phyloP scores from a whole-genome alignment of 2,797 vertebrate genomes.

The Hephaestus fuliginosus region DNA sequence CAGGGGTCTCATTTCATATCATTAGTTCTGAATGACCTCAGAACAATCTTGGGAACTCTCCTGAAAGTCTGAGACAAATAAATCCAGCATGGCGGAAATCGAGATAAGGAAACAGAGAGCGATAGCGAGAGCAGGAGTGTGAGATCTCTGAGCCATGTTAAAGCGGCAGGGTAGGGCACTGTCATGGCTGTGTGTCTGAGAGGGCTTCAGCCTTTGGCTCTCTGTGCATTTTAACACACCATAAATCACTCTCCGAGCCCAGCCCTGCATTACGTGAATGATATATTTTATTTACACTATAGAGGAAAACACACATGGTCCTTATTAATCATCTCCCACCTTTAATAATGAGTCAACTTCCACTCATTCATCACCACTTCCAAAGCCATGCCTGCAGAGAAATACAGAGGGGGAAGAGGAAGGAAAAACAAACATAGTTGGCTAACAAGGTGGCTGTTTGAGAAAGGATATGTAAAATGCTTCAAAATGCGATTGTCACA shows the following conservation, averaged over 20 bases:
- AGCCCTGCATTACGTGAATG: constrained; percentile 89
- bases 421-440: constrained; percentile 83
- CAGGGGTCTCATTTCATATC: constrained; percentile 57
- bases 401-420: constrained; percentile 63
- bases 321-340: constrained; percentile 93
- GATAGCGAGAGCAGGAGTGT: constrained; percentile 75
- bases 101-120: constrained; percentile 76
- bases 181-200: constrained; percentile 85
- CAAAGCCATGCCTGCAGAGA: constrained; percentile 84
- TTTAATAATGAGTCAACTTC: constrained; percentile 93
- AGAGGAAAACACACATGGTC: constrained; percentile 90
- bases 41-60: constrained; percentile 77
- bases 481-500: constrained; percentile 79
- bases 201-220: constrained; percentile 89
- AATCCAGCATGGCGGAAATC: constrained; percentile 71
- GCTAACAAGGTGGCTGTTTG: constrained; percentile 81
- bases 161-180: constrained; percentile 82
- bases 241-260: constrained; percentile 89
- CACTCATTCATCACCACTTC: constrained; percentile 89
- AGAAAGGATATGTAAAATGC: constrained; percentile 74
- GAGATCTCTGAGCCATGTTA: constrained; percentile 79
- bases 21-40: constrained; percentile 78
- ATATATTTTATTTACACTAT: constrained; percentile 95
- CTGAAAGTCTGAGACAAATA: constrained; percentile 80
- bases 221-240: constrained; percentile 88